phyloP scores from a whole-genome alignment of 2,888 invertebrate genomes.

The Scaptomyza tumidula region DNA sequence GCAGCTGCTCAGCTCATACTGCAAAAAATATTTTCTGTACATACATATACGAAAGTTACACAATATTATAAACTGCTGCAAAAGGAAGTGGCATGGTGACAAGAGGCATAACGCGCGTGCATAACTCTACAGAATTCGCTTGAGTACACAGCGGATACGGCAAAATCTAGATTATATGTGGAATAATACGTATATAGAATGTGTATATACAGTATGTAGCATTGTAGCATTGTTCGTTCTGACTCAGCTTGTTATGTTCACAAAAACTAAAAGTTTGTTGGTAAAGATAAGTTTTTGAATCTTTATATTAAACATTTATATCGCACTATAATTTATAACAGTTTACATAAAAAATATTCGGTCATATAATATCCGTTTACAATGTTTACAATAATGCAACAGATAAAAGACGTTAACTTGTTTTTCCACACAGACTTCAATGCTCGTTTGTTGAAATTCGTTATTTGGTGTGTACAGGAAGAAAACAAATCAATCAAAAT shows the following conservation, averaged over 20 bases:
- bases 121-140: constrained; percentile 49
- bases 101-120: constrained; percentile 15
- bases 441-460: neutral
- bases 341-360: no score
- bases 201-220: neutral
- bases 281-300: neutral
- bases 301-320: neutral
- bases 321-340: no score
- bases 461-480: neutral
- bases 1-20: constrained; percentile 35
- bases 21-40: neutral
- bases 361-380: no score
- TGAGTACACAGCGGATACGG: neutral
- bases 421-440: neutral
- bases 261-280: neutral
- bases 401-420: no score
- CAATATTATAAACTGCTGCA: constrained; percentile 21
- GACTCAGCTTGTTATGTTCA: neutral
- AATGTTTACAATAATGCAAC: no score
- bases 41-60: constrained; percentile 7
- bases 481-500: neutral
- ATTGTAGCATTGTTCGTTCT: neutral
- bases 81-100: constrained; percentile 35
- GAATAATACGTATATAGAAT: neutral
- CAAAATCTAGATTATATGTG: neutral